Conservation (phyloP, 2,113 vertebrate genomes). For the Laterallus jamaicensis region DNA sequence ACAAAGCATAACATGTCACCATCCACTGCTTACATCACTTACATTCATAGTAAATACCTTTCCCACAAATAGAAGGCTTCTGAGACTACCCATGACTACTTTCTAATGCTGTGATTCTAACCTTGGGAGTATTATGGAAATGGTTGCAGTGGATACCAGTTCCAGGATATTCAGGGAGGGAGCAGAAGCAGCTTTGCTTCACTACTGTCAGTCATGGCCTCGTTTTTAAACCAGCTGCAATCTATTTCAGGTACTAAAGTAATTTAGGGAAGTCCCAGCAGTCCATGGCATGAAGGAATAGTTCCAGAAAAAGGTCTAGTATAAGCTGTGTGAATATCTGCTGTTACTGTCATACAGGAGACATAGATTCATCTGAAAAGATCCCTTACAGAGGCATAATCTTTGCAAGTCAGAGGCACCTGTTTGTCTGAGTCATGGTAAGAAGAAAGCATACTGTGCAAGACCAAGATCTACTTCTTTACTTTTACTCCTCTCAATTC, state of each 20-base stretch:
- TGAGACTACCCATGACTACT: neutral
- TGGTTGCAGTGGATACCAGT: neutral
- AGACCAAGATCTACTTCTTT: neutral
- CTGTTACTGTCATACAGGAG: neutral
- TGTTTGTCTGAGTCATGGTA: neutral
- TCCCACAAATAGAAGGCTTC: neutral
- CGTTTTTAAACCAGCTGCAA: neutral
- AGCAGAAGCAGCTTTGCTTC: neutral
- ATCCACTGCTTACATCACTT: neutral
- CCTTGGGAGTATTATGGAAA: neutral
- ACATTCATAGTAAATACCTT: neutral
- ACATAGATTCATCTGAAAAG: neutral
- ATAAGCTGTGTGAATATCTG: neutral
- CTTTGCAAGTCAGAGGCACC: neutral
- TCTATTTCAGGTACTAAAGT: neutral
- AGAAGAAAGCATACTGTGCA: neutral
- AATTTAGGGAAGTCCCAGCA: neutral
- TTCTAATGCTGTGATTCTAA: constrained; percentile 20
- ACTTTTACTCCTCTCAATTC: neutral
- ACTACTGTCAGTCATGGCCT: neutral
- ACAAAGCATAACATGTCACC: neutral
- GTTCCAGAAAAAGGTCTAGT: neutral
- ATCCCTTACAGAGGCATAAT: neutral
- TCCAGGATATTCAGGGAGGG: neutral
- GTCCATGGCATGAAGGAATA: neutral